phyloP scores from a whole-genome alignment of 2,113 vertebrate species.

The Campylorhamphus procurvoides region DNA sequence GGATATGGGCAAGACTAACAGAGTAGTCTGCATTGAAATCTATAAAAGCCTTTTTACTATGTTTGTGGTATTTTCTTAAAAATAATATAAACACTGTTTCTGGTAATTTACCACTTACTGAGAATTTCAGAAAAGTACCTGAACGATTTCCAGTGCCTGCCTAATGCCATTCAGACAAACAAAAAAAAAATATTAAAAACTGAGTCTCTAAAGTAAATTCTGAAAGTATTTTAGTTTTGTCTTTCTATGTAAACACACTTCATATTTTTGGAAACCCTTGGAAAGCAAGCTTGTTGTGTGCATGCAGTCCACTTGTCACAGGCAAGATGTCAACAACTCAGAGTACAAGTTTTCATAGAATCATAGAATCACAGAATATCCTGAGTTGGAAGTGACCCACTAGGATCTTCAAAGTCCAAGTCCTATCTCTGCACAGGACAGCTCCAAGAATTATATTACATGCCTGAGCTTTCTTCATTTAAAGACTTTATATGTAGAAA shows the following conservation, averaged over 20 bases:
- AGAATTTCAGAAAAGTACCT: not conserved
- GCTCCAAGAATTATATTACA: not conserved
- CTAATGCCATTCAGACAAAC: not conserved
- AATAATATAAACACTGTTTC: not conserved
- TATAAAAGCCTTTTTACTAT: not conserved
- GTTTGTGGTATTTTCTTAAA: not conserved
- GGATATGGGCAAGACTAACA: not conserved
- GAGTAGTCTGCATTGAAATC: not conserved
- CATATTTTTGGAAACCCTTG: not conserved
- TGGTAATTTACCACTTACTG: not conserved
- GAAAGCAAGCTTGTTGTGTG: not conserved
- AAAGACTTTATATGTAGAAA: not conserved
- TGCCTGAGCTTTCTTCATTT: not conserved
- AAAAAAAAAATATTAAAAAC: not conserved
- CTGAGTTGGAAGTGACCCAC: not conserved
- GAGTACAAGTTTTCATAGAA: not conserved
- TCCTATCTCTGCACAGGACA: not conserved
- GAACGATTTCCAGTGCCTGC: not conserved
- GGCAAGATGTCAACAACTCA: not conserved
- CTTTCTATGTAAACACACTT: not conserved
- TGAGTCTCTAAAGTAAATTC: not conserved
- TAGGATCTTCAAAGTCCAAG: not conserved
- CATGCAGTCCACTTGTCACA: not conserved
- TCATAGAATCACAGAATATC: not conserved
- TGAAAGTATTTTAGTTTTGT: not conserved